Evolutionary conservation across 2,797 vertebrate genomes (phyloP).

Genomic region (Catharus ustulatus): DNA sequence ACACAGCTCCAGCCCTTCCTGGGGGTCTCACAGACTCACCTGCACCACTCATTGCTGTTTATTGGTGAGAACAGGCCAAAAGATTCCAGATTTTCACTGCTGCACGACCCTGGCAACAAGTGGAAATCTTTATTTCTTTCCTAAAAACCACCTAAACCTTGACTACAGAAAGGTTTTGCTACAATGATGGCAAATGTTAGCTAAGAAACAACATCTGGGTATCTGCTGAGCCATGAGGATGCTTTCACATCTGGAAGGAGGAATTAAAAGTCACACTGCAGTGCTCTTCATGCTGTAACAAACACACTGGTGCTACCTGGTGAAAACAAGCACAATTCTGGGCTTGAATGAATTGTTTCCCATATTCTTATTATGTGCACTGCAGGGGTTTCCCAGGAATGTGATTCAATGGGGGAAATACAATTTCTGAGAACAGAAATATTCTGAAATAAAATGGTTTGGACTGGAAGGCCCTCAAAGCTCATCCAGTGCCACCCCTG

Average conservation of each 20-base stretch:
- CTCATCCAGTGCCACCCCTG: neutral
- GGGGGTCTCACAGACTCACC: neutral
- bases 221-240: neutral
- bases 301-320: fast-evolving
- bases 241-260: neutral
- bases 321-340: neutral
- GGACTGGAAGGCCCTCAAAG: fast-evolving
- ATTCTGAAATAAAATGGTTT: neutral
- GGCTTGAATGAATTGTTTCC: neutral
- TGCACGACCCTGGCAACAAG: neutral
- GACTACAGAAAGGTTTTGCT: neutral
- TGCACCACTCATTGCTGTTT: neutral
- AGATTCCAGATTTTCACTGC: neutral
- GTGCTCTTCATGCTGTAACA: neutral
- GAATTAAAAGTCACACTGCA: neutral
- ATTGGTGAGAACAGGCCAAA: neutral
- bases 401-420: neutral
- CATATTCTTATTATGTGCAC: neutral
- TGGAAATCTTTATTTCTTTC: neutral
- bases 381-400: neutral
- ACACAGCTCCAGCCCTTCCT: neutral
- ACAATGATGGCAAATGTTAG: neutral
- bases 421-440: neutral
- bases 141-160: neutral
- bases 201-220: neutral